Evolutionary conservation across 2,113 vertebrate genomes (phyloP).

Genomic region (Nibea albiflora): DNA sequence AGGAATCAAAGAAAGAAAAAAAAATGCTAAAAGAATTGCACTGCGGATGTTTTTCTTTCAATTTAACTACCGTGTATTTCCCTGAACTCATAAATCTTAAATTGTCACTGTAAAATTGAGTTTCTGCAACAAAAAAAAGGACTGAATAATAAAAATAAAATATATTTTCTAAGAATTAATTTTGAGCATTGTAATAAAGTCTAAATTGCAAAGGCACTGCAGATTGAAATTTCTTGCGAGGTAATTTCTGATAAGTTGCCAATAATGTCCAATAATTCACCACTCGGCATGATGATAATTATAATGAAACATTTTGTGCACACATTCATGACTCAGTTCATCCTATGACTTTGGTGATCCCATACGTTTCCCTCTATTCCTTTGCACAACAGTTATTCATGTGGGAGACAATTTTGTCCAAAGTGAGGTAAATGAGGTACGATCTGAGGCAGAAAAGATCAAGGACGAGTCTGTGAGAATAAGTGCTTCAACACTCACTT

Average conservation of each 20-base stretch:
- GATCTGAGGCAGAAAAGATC: neutral
- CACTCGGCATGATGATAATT: neutral
- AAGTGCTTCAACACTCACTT: neutral
- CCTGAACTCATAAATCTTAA: slow-evolving; percentile 43
- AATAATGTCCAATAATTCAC: too few relatives aligned
- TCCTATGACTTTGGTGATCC: neutral
- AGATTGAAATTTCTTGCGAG: slow-evolving; percentile 8
- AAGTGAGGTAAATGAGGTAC: neutral
- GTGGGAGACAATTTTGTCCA: neutral
- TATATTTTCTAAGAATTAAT: slow-evolving; percentile 22
- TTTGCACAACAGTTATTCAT: neutral
- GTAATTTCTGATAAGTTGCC: slow-evolving; percentile 11
- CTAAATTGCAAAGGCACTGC: slow-evolving; percentile 1
- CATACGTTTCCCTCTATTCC: neutral
- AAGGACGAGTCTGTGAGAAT: too few relatives aligned
- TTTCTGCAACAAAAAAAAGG: slow-evolving; percentile 44
- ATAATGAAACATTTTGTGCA: slow-evolving; percentile 3
- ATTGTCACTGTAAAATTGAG: slow-evolving; percentile 33
- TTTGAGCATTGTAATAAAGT: slow-evolving; percentile 16
- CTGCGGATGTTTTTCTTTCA: slow-evolving; percentile 17
- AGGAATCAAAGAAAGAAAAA: slow-evolving; percentile 35
- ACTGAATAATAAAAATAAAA: slow-evolving; percentile 28
- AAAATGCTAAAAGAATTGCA: slow-evolving; percentile 27
- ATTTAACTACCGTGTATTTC: slow-evolving; percentile 21
- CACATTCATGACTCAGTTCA: neutral